These are phyloP conservation scores for Carposina sasakii DNA, from an alignment of 1,140 invertebrate genomes.

Conservation along the genomic window DNA sequence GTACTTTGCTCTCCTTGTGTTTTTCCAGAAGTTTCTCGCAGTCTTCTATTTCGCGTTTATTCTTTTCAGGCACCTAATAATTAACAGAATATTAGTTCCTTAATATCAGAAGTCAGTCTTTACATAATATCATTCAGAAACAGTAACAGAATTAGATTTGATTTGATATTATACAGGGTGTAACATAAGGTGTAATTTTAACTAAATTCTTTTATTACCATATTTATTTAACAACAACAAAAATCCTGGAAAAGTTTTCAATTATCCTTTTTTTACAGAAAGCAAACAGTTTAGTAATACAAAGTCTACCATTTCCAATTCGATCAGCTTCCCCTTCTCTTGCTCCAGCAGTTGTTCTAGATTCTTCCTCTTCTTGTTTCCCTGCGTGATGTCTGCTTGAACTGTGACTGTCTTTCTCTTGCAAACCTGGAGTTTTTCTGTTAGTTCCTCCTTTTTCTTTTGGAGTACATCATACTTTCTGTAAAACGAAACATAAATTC, in stretches of 20 bases:
- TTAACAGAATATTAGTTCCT: conserved; percentile 8
- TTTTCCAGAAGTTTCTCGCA: conserved; percentile 75
- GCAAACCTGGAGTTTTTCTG: conserved; percentile 73
- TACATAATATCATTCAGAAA: conserved; percentile 15
- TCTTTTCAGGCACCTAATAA: conserved; percentile 78
- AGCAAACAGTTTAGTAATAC: no score
- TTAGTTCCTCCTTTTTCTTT: conserved; percentile 74
- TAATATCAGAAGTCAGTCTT: background rate
- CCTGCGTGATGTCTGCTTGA: conserved; percentile 76
- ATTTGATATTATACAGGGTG: no score
- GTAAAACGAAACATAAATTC: conserved; percentile 8
- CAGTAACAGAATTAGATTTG: no score
- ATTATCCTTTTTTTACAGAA: no score
- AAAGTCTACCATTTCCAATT: conserved; percentile 74
- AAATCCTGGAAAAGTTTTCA: no score
- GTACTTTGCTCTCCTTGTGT: conserved; percentile 67
- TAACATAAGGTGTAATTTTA: no score
- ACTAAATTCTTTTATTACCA: no score
- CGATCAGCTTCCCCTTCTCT: conserved; percentile 77
- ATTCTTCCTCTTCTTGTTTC: conserved; percentile 79
- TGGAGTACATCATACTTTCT: conserved; percentile 74
- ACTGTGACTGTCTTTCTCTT: conserved; percentile 77
- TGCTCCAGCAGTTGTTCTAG: conserved; percentile 73
- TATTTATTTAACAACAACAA: no score
- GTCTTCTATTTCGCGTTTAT: conserved; percentile 80